phyloP scores from a whole-genome alignment of 1,140 invertebrate species.

The Steinernema khuongi region DNA sequence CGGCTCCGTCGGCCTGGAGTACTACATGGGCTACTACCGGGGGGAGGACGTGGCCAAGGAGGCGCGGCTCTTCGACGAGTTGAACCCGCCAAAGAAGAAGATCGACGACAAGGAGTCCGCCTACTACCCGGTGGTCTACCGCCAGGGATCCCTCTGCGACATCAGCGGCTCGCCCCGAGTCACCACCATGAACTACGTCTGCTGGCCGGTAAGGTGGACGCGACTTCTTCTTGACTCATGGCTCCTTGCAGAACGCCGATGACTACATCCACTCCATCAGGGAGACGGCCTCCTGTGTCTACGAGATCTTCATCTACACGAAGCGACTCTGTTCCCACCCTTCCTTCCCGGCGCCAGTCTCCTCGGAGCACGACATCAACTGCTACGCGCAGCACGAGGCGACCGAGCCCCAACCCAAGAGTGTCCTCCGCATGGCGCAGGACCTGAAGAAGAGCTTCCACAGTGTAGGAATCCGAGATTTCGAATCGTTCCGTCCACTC shows the following conservation, averaged over 20 bases:
- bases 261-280: constrained; percentile 89
- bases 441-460: constrained; percentile 23
- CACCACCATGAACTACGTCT: constrained; percentile 66
- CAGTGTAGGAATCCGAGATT: constrained; percentile 2
- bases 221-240: constrained; percentile 69
- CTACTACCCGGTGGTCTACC: constrained; percentile 34
- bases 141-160: constrained; percentile 76
- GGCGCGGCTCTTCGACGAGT: constrained; percentile 18
- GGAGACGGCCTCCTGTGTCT: constrained; percentile 86
- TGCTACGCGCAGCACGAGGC: constrained; percentile 22
- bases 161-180: constrained; percentile 73
- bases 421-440: not conserved
- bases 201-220: constrained; percentile 51
- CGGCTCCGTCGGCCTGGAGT: not conserved
- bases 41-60: not conserved
- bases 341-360: constrained; percentile 67
- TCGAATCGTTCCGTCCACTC: not conserved
- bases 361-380: constrained; percentile 11
- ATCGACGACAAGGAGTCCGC: constrained; percentile 31
- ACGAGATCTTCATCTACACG: constrained; percentile 81
- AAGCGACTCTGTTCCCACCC: constrained; percentile 79
- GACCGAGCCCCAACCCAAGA: constrained; percentile 2
- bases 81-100: constrained; percentile 30
- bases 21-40: not conserved
- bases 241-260: constrained; percentile 56